Evolutionary conservation across 2,888 invertebrate species (phyloP), one percentile per base, ranked within the genome.

Genomic region (Drepana falcataria): DNA sequence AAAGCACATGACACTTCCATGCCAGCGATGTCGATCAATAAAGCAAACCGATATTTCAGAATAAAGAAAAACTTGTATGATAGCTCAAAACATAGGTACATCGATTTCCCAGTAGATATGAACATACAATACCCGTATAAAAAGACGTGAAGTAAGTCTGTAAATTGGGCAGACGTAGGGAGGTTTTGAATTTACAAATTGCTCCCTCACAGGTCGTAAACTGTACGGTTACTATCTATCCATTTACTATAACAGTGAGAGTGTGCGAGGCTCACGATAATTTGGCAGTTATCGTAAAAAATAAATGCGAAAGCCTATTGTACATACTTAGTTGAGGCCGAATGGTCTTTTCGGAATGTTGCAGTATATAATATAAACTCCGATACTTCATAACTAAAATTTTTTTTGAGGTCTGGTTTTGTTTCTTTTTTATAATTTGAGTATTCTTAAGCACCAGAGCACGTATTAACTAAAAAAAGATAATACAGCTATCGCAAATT

Each of bases 281-380:
- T 67, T 62, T 64, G 63, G 68, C 69, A 71, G 69, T 79, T 73
- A 77, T 56, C 79, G 64, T 79, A 79, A 79, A 79, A 79, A 75
- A 68, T 79, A 75, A 79, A 44, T 9, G 44, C 44, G 44, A 9
- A 44, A 44, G 44, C 9, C 9, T 44, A 9, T 44, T 41, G 21
- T 21, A 21, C 21, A 0, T 21, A 21, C 9, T 6, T 44, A 44
- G 2, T 44, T 73, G 75, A 60, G 55, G 53, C 60, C 54, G 5
- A 44, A 44, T 44, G 6, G 44, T 9, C 9, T 44, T 44, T 44
- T 3, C 9, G 44, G 9, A 9, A 44, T 44, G 44, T 1, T 44
- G 9, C 44, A 6, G 40, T 6, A 3, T 40, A 37, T 5, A 3
- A 37, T 37, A 1, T 3, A 21, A 21, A 21, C 21, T 21, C 21